A percentile compares a stretch with the other conserved stretches of the same genome.
Evolutionary conservation across 2,113 vertebrate species (phyloP).

Genomic region (Chaetura pelagica): DNA sequence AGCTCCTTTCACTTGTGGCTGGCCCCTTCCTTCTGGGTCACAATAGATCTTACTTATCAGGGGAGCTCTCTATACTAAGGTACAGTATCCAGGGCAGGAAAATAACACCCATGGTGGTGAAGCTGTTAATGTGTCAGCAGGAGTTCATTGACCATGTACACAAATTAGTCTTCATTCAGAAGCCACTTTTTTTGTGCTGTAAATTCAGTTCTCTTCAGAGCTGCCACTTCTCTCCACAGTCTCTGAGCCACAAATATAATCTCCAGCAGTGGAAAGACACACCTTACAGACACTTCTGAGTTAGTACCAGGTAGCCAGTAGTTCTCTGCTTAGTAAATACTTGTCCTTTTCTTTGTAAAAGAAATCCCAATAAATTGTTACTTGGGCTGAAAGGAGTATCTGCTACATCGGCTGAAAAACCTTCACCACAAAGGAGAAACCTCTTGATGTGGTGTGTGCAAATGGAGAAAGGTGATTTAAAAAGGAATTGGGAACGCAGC

Average conservation of each 20-base stretch:
- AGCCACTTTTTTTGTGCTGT: background rate
- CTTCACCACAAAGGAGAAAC: background rate
- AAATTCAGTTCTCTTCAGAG: background rate
- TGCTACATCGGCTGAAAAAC: background rate
- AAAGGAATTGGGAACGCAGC: background rate
- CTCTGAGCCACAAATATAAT: background rate
- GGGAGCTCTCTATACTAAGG: background rate
- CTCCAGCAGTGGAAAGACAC: background rate
- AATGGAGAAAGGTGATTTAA: background rate
- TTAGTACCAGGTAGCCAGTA: background rate
- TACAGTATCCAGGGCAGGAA: background rate
- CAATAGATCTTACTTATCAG: background rate
- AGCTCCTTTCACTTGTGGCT: background rate
- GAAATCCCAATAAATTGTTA: background rate
- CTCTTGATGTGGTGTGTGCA: background rate
- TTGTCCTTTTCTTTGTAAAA: background rate
- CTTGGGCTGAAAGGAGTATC: background rate
- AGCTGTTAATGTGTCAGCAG: background rate
- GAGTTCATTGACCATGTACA: background rate
- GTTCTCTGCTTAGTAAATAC: background rate
- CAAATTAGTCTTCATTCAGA: background rate
- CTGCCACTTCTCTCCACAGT: background rate
- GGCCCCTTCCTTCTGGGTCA: fast-evolving
- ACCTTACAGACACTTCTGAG: background rate
- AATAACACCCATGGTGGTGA: background rate